Evolutionary conservation across 2,797 vertebrate species (phyloP), one percentile per base, ranked within the genome.

Genomic region (Dendrocincla fuliginosa): DNA sequence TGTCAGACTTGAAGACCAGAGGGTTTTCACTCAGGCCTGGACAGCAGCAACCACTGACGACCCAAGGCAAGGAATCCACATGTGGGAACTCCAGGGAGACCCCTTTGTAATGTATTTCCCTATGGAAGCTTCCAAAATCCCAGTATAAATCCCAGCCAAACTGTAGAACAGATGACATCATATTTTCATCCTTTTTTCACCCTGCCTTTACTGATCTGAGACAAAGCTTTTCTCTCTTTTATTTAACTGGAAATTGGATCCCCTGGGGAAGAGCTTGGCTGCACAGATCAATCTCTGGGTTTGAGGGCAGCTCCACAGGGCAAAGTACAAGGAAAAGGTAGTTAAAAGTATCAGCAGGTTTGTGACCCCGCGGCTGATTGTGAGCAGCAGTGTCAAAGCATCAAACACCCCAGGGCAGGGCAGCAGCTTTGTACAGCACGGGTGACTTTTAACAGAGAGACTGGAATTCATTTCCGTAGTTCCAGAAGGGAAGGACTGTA

Each of bases 311-410:
- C 64, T 86, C 42, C 9, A 4, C 12, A 18, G 60, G 46, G 60
- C 13, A 7, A 90, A 70, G n/a, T 23, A 61, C 37, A 86, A 81
- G 69, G 69, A 11, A 46, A 18, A 41, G 28, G 32, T 7, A 64
- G 63, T 79, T n/a, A 11, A 53, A 76, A 53, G 16, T 11, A 28
- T 2, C 47, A 11, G 42, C 27, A 41, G 69, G 37, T 86, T 61
- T 53, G 33, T 83, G 83, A 75, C 59, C 46, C 52, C 0, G 1
- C 0, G 0, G 49, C 33, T 80, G 30, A 8, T 78, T 1, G 0
- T 61, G 41, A 87, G 53, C 44, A 82, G 39, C 32, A 24, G 47
- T 17, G 63, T 92, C 56, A 37, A 1, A 2, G 70, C 25, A 77
- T 10, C 56, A 39, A 57, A 28, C n/a, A 25, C 9, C 44, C 42